These are phyloP conservation scores for Philhelius pedissequus DNA, from an alignment of 2,888 invertebrate genomes.

Conservation along the genomic window DNA sequence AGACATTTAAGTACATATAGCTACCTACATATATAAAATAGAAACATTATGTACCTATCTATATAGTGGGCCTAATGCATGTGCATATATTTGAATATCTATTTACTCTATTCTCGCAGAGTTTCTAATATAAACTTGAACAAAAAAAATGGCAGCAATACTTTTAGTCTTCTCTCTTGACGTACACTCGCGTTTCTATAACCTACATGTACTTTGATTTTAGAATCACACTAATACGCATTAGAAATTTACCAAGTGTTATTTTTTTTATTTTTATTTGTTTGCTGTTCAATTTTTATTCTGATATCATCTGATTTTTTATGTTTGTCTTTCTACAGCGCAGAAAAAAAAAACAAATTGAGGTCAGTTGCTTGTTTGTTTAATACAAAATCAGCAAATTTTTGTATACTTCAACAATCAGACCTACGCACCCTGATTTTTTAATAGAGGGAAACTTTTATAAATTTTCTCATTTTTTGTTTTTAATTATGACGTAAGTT, in stretches of 20 bases:
- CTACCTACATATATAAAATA: no score
- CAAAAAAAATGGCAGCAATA: conserved; percentile 40
- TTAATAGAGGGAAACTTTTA: conserved; percentile 53
- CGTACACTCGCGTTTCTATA: conserved; percentile 27
- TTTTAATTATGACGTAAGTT: conserved; percentile 58
- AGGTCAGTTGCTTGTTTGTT: conserved; percentile 66
- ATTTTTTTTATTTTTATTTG: conserved; percentile 11
- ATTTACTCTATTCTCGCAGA: conserved; percentile 36
- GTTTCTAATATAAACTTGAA: conserved; percentile 10
- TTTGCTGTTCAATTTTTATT: conserved; percentile 54
- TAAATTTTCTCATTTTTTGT: conserved; percentile 30
- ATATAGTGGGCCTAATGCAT: conserved; percentile 59
- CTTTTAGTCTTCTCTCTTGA: conserved; percentile 55
- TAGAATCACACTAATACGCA: conserved; percentile 67
- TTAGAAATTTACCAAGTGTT: conserved; percentile 60
- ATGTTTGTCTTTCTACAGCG: conserved; percentile 61
- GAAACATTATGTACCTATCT: background rate
- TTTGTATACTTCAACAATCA: background rate
- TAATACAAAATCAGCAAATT: conserved; percentile 65
- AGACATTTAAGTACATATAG: conserved; percentile 12
- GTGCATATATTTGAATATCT: conserved; percentile 68
- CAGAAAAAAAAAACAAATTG: conserved; percentile 50
- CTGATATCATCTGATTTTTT: conserved; percentile 67
- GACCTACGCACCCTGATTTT: conserved; percentile 57
- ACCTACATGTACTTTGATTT: conserved; percentile 66